Evolutionary conservation across 2,113 vertebrate species (phyloP).

Genomic region (Xiphorhynchus elegans): DNA sequence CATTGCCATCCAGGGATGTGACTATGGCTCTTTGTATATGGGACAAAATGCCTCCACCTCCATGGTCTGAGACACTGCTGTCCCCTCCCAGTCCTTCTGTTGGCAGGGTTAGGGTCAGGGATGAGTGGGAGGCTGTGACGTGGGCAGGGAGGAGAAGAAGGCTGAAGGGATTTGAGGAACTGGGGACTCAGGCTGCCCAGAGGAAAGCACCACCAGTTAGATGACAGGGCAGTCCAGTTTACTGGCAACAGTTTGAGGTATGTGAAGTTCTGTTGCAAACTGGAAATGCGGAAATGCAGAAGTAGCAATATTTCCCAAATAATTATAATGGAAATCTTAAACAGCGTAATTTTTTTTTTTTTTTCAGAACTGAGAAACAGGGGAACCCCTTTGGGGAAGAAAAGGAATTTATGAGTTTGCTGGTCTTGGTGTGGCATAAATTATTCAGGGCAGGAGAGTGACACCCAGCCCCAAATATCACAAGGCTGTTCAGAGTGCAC

Average conservation of each 20-base stretch:
- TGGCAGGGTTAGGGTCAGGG: not conserved
- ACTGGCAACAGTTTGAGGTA: not conserved
- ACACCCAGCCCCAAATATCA: not conserved
- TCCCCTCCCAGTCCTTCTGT: not conserved
- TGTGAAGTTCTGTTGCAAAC: not conserved
- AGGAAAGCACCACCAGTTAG: not conserved
- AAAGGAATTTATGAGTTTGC: slow-evolving; percentile 7
- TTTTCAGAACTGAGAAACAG: not conserved
- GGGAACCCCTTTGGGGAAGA: slow-evolving; percentile 9
- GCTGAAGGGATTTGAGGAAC: not conserved
- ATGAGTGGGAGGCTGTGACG: not conserved
- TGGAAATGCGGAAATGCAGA: slow-evolving; percentile 20
- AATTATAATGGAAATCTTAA: not conserved
- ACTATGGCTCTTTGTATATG: not conserved
- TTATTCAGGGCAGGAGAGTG: not conserved
- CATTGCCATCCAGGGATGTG: not conserved
- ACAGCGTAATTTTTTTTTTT: not conserved
- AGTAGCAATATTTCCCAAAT: slow-evolving; percentile 39
- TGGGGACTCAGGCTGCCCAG: not conserved
- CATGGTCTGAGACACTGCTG: not conserved
- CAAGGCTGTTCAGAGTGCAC: not conserved
- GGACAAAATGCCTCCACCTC: not conserved
- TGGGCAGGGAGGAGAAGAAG: not conserved
- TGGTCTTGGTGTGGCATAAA: not conserved
- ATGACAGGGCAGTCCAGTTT: not conserved